Evolutionary conservation across 2,888 invertebrate species (phyloP).

Genomic region (Mimas tiliae): DNA sequence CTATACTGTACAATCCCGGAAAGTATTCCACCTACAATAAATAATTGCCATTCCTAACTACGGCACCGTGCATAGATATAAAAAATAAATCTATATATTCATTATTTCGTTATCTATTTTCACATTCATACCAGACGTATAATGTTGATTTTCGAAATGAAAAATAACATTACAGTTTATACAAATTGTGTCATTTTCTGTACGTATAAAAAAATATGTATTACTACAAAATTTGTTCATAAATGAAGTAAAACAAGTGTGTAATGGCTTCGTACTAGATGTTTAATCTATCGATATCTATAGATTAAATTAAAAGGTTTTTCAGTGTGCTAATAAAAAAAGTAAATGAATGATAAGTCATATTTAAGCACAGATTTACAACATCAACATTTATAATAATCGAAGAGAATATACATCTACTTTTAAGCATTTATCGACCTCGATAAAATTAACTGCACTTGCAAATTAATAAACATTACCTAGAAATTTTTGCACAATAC

Average conservation of each 20-base stretch:
- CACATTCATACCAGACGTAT: not conserved
- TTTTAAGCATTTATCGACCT: not conserved
- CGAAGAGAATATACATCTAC: not conserved
- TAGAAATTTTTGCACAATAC: not conserved
- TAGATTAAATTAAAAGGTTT: not conserved
- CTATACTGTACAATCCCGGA: not conserved
- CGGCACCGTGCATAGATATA: conserved; percentile 17
- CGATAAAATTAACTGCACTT: not conserved
- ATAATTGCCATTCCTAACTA: not conserved
- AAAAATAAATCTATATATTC: conserved; percentile 9
- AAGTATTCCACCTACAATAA: not conserved
- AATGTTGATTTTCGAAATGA: not conserved
- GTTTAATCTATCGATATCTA: conserved; percentile 7
- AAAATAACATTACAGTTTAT: not conserved
- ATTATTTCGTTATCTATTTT: conserved; percentile 13
- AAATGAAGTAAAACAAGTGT: not conserved
- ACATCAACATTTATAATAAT: not conserved
- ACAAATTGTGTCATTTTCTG: not conserved
- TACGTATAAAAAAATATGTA: not conserved
- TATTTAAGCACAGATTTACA: not conserved
- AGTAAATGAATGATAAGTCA: not conserved
- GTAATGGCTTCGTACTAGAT: not conserved
- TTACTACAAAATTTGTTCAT: conserved; percentile 10
- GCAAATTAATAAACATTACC: not conserved
- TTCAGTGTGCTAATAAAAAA: too few relatives aligned